Conservation (phyloP, 1,140 invertebrate species). For the Drosophila dunni region DNA sequence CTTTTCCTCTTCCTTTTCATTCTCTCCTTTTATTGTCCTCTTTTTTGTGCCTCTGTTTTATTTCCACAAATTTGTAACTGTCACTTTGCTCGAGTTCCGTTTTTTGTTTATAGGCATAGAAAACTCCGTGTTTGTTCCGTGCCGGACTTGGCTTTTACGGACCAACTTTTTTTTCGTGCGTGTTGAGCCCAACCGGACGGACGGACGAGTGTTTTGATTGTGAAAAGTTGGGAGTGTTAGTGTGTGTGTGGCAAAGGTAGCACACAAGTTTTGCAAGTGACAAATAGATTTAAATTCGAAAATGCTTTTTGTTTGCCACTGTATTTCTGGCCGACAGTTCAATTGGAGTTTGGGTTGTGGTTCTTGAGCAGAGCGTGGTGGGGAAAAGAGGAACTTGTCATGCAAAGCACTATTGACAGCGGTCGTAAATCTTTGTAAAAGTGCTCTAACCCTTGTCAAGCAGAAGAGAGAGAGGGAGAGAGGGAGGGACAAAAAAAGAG, state of each 20-base stretch:
- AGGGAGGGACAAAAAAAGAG: no score
- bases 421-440: slow-evolving; percentile 78
- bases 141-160: slow-evolving; percentile 21
- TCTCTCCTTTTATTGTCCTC: slow-evolving; percentile 17
- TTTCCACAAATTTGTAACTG: slow-evolving; percentile 81
- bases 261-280: slow-evolving; percentile 80
- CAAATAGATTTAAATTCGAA: slow-evolving; percentile 83
- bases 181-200: background rate
- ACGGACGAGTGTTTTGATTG: slow-evolving; percentile 41
- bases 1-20: slow-evolving; percentile 17
- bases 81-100: slow-evolving; percentile 62
- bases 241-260: slow-evolving; percentile 57
- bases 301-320: slow-evolving; percentile 68
- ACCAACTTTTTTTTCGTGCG: slow-evolving; percentile 30
- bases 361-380: background rate
- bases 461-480: background rate
- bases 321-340: slow-evolving; percentile 18
- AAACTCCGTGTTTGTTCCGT: slow-evolving; percentile 33
- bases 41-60: slow-evolving; percentile 50
- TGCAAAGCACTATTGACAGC: slow-evolving; percentile 82
- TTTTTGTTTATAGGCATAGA: slow-evolving; percentile 29
- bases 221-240: slow-evolving; percentile 13
- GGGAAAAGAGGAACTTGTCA: slow-evolving; percentile 47
- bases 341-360: slow-evolving; percentile 4
- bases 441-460: slow-evolving; percentile 72